Evolutionary conservation across 2,888 invertebrate genomes (phyloP).

Genomic region (Sesia apiformis): DNA sequence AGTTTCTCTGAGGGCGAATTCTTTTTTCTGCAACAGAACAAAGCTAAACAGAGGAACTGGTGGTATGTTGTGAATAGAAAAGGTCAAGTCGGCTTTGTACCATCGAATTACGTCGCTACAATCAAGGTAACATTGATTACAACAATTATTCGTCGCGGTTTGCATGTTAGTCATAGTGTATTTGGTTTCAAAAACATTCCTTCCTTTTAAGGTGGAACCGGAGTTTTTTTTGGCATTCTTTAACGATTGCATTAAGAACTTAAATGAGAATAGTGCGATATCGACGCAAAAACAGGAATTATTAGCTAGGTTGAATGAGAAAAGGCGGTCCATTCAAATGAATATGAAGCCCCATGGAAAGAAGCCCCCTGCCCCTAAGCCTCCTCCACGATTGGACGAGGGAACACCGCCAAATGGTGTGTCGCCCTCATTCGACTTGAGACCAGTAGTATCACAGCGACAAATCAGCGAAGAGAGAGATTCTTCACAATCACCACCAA

Average conservation of each 20-base stretch:
- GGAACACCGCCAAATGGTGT: conserved; percentile 62
- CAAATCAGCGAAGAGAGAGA: conserved; percentile 55
- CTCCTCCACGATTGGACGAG: conserved; percentile 57
- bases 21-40: conserved; percentile 86
- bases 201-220: conserved; percentile 75
- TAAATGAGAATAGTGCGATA: conserved; percentile 53
- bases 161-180: neutral
- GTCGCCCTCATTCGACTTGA: conserved; percentile 60
- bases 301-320: conserved; percentile 76
- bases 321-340: conserved; percentile 75
- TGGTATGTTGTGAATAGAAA: conserved; percentile 90
- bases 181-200: conserved; percentile 1
- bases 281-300: conserved; percentile 77
- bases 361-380: conserved; percentile 58
- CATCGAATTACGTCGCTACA: conserved; percentile 88
- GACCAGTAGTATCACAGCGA: conserved; percentile 64
- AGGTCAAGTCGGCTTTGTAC: conserved; percentile 89
- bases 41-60: conserved; percentile 88
- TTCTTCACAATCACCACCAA: conserved; percentile 38
- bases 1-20: conserved; percentile 87
- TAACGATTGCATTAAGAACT: conserved; percentile 78
- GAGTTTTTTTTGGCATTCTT: conserved; percentile 82
- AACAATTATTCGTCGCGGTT: neutral
- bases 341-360: conserved; percentile 42
- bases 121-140: conserved; percentile 75